phyloP scores from a whole-genome alignment of 2,113 vertebrate species.

The Lepidothrix coronata region DNA sequence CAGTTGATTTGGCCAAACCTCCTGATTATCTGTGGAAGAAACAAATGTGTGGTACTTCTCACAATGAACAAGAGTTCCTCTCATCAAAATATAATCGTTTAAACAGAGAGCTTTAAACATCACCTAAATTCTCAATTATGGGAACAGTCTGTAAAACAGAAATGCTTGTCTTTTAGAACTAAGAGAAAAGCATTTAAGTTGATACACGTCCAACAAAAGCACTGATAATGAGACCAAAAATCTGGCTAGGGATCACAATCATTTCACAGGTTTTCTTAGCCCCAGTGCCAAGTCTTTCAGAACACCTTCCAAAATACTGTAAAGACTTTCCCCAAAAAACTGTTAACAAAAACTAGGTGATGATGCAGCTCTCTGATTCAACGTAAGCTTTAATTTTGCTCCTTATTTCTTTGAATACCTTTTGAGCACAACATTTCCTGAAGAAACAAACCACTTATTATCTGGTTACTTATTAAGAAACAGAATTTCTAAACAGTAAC shows the following conservation, averaged over 20 bases:
- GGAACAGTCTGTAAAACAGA: background rate
- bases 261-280: background rate
- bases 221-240: background rate
- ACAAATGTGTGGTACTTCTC: fast-evolving
- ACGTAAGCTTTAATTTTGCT: background rate
- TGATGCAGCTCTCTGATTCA: background rate
- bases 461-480: background rate
- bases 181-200: background rate
- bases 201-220: background rate
- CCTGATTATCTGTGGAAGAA: background rate
- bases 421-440: background rate
- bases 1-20: background rate
- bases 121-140: background rate
- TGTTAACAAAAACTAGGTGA: background rate
- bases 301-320: background rate
- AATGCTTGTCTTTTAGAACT: background rate
- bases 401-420: background rate
- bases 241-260: background rate
- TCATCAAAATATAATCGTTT: background rate
- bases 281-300: background rate
- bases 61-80: background rate
- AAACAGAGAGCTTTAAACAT: background rate
- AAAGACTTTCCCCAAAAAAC: background rate
- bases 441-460: background rate
- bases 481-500: background rate